Base-by-base conservation (phyloP, 2,888 invertebrate species). In the Drosophila neotestacea region DNA sequence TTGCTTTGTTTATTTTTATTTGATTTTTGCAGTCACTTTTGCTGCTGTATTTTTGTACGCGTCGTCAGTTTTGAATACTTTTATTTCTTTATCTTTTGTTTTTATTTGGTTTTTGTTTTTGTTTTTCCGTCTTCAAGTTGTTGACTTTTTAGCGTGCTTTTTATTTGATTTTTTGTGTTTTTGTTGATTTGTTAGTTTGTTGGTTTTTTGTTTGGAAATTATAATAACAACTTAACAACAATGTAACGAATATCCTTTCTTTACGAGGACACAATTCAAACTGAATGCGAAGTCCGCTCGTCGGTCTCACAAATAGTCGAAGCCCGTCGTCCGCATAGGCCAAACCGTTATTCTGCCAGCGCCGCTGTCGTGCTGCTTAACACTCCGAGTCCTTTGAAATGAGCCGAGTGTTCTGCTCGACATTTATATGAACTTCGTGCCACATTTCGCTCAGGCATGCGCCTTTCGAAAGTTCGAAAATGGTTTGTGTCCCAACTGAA, bases 171-270 rank as follows among this genome's bases (percentile, higher is more conserved):
- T 65, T 66, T 62, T 84, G 68, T 62, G 67, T 71, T 66, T 66
- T 51, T 32, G 32, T 79, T 81, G 79, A 73, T 71, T 84, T 77
- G 77, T 78, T 88, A 81, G 73, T 76, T 82, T 79, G 65, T 79
- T 78, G 70, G 69, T 81, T 80, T 42, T 78, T 85, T 58, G 89
- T 78, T 87, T 79, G 72, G 87, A 91, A 91, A 92, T 92, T 92
- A 92, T 92, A 92, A 91, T 92, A 91, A 92, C 92, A 92, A 92
- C 92, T 92, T 92, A 92, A 92, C 86, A 91, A 92, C 91, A 92
- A 92, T 91, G 91, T 91, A 92, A 92, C 92, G 91, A 92, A 92
- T 92, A 92, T 92, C 92, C 92, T 92, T 92, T 92, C 92, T 91
- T 91, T 91, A 91, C 91, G 92, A 92, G 91, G 92, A 92, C 92